A percentile compares a stretch with the other conserved stretches of the same genome.
Evolutionary conservation across 2,888 invertebrate species (phyloP).

Genomic region (Incurvaria masculella): DNA sequence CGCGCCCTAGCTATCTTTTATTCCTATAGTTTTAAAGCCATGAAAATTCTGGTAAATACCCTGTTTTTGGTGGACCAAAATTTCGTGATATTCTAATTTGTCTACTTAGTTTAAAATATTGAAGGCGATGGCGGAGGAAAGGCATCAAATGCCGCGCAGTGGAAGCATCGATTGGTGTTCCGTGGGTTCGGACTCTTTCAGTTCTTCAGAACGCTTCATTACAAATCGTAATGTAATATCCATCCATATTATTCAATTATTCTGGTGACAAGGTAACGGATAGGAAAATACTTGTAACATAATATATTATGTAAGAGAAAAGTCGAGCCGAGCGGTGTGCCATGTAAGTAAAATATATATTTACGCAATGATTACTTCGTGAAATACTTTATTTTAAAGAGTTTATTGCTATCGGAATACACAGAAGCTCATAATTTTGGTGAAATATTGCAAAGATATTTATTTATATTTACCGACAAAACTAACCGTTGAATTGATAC

Average conservation of each 20-base stretch:
- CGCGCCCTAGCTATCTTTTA: constrained; percentile 31
- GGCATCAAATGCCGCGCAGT: constrained; percentile 33
- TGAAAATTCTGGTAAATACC: constrained; percentile 28
- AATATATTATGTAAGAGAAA: constrained; percentile 28
- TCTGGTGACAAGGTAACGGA: constrained; percentile 53
- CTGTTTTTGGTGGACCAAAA: constrained; percentile 37
- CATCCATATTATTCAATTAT: constrained; percentile 56
- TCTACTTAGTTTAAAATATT: constrained; percentile 24
- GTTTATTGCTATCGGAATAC: constrained; percentile 45
- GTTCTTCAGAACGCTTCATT: constrained; percentile 41
- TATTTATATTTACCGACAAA: constrained; percentile 21
- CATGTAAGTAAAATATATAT: constrained; percentile 33
- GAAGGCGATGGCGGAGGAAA: constrained; percentile 14
- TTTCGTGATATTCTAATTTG: constrained; percentile 31
- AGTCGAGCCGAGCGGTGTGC: constrained; percentile 47
- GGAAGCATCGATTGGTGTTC: not conserved
- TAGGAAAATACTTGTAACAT: constrained; percentile 37
- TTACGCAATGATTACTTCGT: constrained; percentile 42
- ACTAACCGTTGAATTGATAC: constrained; percentile 2
- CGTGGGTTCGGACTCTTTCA: not conserved
- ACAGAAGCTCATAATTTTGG: constrained; percentile 50
- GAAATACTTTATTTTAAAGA: constrained; percentile 45
- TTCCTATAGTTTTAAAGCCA: constrained; percentile 35
- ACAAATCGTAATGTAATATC: constrained; percentile 49
- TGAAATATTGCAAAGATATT: constrained; percentile 52